Percentiles rank a stretch among this genome's conserved stretches.
phyloP scores from a whole-genome alignment of 2,113 vertebrate species.

The Onychostruthus taczanowskii region DNA sequence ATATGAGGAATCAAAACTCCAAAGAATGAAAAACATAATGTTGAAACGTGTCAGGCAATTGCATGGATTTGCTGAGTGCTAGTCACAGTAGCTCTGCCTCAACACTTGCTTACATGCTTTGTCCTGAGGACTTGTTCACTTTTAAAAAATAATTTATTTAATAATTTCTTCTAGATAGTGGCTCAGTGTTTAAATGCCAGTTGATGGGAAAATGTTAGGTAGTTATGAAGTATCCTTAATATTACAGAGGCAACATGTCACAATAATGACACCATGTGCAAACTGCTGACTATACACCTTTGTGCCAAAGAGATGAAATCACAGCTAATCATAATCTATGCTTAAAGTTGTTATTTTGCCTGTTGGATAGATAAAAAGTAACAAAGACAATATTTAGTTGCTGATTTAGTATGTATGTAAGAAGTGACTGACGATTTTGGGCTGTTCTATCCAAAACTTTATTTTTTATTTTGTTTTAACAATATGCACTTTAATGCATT shows the following conservation, averaged over 20 bases:
- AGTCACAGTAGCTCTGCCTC: neutral
- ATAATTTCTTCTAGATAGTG: neutral
- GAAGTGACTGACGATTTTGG: neutral
- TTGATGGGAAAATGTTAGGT: neutral
- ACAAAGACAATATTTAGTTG: neutral
- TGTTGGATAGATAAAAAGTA: neutral
- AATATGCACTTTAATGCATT: neutral
- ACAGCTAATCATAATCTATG: neutral
- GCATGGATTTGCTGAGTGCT: neutral
- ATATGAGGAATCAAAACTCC: neutral
- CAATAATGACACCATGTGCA: neutral
- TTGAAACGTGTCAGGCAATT: neutral
- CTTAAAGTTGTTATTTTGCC: neutral
- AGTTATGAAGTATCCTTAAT: neutral
- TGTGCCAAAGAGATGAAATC: neutral
- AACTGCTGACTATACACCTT: neutral
- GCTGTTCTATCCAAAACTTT: neutral
- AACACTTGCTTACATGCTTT: neutral
- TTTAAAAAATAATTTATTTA: neutral
- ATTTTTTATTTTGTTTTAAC: neutral
- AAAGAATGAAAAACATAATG: neutral
- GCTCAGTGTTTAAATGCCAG: neutral
- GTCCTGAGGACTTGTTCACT: neutral
- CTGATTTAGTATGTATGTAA: neutral
- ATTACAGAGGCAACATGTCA: neutral